Base-by-base conservation (phyloP, 1,140 invertebrate genomes). In the Drosophila burlai region DNA sequence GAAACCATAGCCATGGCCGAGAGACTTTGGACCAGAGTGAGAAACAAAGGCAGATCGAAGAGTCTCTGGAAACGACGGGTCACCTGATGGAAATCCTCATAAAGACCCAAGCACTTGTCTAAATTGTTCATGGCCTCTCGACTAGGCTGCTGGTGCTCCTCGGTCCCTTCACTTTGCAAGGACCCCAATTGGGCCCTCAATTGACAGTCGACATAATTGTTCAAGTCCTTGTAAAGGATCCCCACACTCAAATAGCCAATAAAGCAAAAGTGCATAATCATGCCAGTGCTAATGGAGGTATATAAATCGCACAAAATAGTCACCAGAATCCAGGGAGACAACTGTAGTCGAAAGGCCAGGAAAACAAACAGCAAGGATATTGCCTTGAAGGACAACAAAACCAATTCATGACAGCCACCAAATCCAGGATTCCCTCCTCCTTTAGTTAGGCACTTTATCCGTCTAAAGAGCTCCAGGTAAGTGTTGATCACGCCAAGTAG, bases 181-280 rank as follows among this genome's bases (percentile, higher is more conserved):
- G 49, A 43, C 1, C 26, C 11, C 0, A 90, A 31, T 11, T 79
- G 66, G 0, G 54, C 18, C 2, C 63, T 65, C 18, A 89, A 31
- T 8, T 81, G 64, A 0, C 58, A 24, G 2, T 57, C 40, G 4
- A 90, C 67, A 74, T 79, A 90, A 9, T 15, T 29, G 31, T 90
- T 90, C 2, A 89, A 11, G 29, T 76, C 69, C 31, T 43, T 57
- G 26, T 84, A 90, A 3, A 84, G 69, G 11, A 65, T n/a, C 0
- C 66, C 84, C 5, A 89, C 24, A 46, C 78, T 90, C 1, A 89
- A 75, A 21, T 84, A 89, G 16, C 57, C 74, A 49, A 89, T 43
- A 15, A 81, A 84, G 18, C 66, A 66, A 6, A 80, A 18, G 26
- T 89, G 46, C 45, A 54, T 26, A 0, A 90, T 47, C 43, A 89